phyloP scores from a whole-genome alignment of 2,113 vertebrate species.

The Pleuronectes platessa region DNA sequence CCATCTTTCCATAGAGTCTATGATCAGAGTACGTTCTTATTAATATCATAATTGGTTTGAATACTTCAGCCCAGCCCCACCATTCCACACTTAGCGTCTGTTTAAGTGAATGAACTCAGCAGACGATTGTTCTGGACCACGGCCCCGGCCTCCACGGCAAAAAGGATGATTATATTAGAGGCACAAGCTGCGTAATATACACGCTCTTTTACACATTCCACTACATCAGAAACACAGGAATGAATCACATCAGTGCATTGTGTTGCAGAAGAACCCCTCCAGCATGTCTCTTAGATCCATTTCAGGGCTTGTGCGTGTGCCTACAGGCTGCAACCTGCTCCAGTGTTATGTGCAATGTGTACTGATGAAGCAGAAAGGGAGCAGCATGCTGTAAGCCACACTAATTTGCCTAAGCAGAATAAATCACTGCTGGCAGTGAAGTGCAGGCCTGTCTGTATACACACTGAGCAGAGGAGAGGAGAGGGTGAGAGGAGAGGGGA shows the following conservation, averaged over 20 bases:
- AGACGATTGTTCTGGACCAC: background rate
- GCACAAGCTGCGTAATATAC: slow-evolving; percentile 48
- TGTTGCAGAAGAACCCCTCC: slow-evolving; percentile 63
- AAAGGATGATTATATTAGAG: slow-evolving; percentile 45
- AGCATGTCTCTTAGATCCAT: slow-evolving; percentile 72
- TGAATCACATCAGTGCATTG: slow-evolving; percentile 71
- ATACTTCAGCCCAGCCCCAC: background rate
- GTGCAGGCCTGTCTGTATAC: slow-evolving; percentile 66
- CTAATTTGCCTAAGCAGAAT: slow-evolving; percentile 81
- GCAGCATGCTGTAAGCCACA: slow-evolving; percentile 70
- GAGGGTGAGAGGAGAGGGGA: slow-evolving; percentile 20
- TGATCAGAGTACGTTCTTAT: background rate
- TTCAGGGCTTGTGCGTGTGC: slow-evolving; percentile 69
- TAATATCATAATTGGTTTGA: background rate
- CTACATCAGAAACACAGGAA: slow-evolving; percentile 61
- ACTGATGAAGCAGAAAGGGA: slow-evolving; percentile 77
- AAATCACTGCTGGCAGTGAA: slow-evolving; percentile 75
- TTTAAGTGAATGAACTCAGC: slow-evolving; percentile 15
- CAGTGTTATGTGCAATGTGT: slow-evolving; percentile 73
- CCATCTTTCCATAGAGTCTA: too few relatives aligned
- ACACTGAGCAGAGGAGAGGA: slow-evolving; percentile 47
- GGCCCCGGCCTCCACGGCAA: background rate
- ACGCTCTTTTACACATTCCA: slow-evolving; percentile 65
- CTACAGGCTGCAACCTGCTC: slow-evolving; percentile 76
- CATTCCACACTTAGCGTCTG: background rate